Conservation (phyloP, 2,113 vertebrate genomes). For the Sinocyclocheilus anophthalmus region DNA sequence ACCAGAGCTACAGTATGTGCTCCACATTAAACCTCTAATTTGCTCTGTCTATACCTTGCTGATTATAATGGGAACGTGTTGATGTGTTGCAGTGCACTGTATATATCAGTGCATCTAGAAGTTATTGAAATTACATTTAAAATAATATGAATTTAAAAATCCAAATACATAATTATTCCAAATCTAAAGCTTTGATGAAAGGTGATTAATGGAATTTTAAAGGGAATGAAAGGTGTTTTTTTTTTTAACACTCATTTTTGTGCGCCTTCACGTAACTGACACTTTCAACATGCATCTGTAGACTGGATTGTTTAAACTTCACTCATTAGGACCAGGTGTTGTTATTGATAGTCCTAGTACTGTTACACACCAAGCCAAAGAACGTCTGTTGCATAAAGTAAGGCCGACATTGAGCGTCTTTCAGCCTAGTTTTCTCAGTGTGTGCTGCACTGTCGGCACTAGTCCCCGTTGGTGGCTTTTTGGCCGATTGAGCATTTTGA, state of each 20-base stretch:
- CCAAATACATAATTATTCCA: neutral
- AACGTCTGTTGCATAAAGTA: neutral
- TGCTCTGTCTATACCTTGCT: neutral
- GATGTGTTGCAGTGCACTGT: neutral
- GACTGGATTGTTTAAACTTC: neutral
- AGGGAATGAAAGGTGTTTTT: neutral
- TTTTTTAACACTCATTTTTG: neutral
- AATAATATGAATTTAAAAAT: neutral
- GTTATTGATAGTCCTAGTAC: neutral
- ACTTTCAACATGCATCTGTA: neutral
- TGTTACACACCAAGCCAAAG: neutral
- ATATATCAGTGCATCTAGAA: neutral
- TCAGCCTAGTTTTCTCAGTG: neutral
- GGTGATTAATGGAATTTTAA: neutral
- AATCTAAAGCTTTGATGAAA: neutral
- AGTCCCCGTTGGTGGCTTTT: neutral
- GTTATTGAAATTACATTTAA: neutral
- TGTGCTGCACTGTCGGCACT: neutral
- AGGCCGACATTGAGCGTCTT: neutral
- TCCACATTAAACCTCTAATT: neutral
- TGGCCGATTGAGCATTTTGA: neutral
- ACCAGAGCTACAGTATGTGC: neutral
- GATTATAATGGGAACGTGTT: neutral
- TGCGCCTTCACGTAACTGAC: neutral
- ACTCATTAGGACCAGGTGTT: neutral